Evolutionary conservation across 2,888 invertebrate species (phyloP), one percentile per base, ranked within the genome.

Genomic region (Antitype chi): DNA sequence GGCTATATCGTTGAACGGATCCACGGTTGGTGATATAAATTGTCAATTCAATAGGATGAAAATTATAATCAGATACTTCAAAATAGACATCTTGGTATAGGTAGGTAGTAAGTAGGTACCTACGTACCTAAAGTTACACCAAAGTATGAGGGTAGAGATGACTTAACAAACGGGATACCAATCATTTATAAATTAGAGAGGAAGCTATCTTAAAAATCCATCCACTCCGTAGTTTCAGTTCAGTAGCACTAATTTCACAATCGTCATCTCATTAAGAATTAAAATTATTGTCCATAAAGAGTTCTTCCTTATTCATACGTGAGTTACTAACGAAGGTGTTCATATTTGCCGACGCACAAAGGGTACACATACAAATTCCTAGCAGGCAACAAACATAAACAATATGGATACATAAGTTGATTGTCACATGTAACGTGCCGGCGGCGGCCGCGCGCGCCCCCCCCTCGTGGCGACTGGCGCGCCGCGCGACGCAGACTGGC

Each of bases 401-500:
- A 85, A 84, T 78, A 81, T 75, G 79, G 76, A 75, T 88, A 88
- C 88, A 88, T 88, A 87, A 74, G 85, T 68, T 67, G 69, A 76
- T 78, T 76, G 88, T 86, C 59, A 89, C 89, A 89, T 90, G 87
- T 86, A 80, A 76, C 76, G 82, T 84, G 87, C 82, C 80, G 70
- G 81, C 85, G 85, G 83, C 80, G 86, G 78, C 81, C 63, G 78
- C 80, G 82, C 76, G 84, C 86, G 86, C 90, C 91, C 92, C 91
- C 89, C 92, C 89, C 88, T 85, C 88, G 82, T 82, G 85, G 81
- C 76, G 71, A 82, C 80, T 80, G 81, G 76, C 85, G 87, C 85
- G 85, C 84, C 89, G 88, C 84, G 88, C 88, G 86, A 89, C 89
- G 85, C 87, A 83, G 88, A 86, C 84, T 85, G 88, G 87, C 94